Percentiles rank a stretch among this genome's conserved stretches.
Evolutionary conservation across 92 coral and sea anemone species (phyloP).

Genomic region (Umimayanthus kanabou): DNA sequence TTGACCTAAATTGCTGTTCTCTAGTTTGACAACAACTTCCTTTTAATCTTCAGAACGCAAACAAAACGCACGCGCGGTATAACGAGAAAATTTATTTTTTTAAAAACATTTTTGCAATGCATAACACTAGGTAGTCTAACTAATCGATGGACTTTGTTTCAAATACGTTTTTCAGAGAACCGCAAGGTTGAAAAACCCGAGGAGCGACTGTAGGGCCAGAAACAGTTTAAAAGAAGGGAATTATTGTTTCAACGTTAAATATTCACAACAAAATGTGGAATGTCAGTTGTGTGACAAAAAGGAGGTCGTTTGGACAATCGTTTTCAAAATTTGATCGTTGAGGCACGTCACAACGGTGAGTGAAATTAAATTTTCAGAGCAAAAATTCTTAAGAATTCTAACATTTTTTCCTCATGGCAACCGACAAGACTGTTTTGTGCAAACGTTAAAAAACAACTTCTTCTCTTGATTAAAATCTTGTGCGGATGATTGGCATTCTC

Average conservation of each 20-base stretch:
- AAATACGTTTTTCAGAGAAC: no score
- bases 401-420: background rate
- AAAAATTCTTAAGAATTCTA: conserved; percentile 9
- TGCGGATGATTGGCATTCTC: conserved; percentile 3
- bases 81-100: background rate
- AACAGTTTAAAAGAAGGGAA: no score
- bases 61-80: background rate
- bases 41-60: conserved; percentile 23
- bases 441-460: background rate
- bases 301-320: background rate
- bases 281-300: background rate
- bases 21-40: background rate
- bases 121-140: background rate
- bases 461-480: background rate
- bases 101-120: background rate
- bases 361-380: background rate
- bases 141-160: background rate
- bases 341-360: background rate
- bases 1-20: conserved; percentile 3
- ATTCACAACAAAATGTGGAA: conserved; percentile 5
- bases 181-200: background rate
- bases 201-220: background rate
- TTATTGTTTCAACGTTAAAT: background rate
- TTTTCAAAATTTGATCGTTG: background rate
- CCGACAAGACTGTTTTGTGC: background rate